A percentile compares a stretch with the other conserved stretches of the same genome.
Evolutionary conservation across 2,888 invertebrate genomes (phyloP).

Genomic region (Zonitis immaculata): DNA sequence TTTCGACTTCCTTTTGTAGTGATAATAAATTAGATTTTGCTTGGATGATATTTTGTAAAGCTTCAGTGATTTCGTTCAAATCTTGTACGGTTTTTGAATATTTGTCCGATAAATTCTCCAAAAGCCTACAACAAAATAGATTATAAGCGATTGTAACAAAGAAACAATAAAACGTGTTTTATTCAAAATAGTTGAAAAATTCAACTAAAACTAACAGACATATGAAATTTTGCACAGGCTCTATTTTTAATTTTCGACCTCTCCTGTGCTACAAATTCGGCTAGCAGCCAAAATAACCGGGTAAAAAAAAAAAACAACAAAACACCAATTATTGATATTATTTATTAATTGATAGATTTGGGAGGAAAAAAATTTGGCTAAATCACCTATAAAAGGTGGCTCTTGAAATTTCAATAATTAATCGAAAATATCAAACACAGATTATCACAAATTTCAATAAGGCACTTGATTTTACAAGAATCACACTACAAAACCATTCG

Average conservation of each 20-base stretch:
- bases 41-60: constrained; percentile 65
- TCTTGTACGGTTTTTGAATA: constrained; percentile 69
- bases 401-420: neutral
- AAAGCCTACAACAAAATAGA: constrained; percentile 59
- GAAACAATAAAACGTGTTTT: constrained; percentile 27
- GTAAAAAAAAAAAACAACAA: neutral
- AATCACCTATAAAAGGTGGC: neutral
- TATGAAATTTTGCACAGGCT: constrained; percentile 14
- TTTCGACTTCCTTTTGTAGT: constrained; percentile 61
- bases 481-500: neutral
- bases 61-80: constrained; percentile 69
- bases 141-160: neutral
- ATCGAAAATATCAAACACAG: neutral
- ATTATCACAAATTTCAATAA: constrained; percentile 1
- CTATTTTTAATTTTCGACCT: constrained; percentile 37
- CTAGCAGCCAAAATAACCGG: constrained; percentile 31
- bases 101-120: constrained; percentile 71
- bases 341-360: neutral
- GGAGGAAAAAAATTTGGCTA: no score
- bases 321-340: neutral
- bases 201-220: constrained; percentile 7
- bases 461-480: neutral
- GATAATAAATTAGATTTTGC: constrained; percentile 65
- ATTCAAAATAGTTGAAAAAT: constrained; percentile 3
- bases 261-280: constrained; percentile 24